Conservation (phyloP, 2,113 vertebrate species). For the Leptocoma aspasia region DNA sequence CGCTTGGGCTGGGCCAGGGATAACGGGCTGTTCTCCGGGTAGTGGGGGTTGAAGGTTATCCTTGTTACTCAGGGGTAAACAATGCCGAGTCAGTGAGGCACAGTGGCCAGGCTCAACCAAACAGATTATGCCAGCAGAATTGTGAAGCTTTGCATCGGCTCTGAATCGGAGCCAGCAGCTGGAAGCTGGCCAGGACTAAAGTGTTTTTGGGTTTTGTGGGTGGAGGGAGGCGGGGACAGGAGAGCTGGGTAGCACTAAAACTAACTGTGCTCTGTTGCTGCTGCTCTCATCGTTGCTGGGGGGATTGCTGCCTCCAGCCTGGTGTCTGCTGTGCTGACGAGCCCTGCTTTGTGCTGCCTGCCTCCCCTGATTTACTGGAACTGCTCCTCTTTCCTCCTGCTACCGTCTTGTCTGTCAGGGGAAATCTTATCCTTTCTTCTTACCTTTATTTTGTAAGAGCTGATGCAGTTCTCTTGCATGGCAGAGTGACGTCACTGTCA, state of each 20-base stretch:
- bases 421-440: conserved; percentile 60
- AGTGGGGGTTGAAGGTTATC: conserved; percentile 48
- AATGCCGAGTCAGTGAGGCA: conserved; percentile 71
- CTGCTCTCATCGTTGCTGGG: conserved; percentile 46
- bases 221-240: conserved; percentile 75
- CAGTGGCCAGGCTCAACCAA: conserved; percentile 66
- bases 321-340: conserved; percentile 52
- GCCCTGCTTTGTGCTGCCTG: conserved; percentile 36
- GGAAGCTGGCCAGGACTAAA: conserved; percentile 84
- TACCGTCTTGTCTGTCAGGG: conserved; percentile 44
- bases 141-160: conserved; percentile 71
- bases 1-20: background rate
- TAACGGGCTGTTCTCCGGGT: background rate
- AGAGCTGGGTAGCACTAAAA: conserved; percentile 70
- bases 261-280: conserved; percentile 68
- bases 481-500: conserved; percentile 94
- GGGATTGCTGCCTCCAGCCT: conserved; percentile 48
- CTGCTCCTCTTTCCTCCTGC: conserved; percentile 36
- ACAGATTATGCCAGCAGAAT: conserved; percentile 75
- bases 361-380: background rate
- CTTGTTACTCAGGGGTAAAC: conserved; percentile 61
- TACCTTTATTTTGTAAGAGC: conserved; percentile 70
- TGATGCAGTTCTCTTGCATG: conserved; percentile 78
- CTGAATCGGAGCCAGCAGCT: conserved; percentile 85
- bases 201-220: conserved; percentile 74